A percentile compares a stretch with the other conserved stretches of the same genome.
phyloP scores from a whole-genome alignment of 2,797 vertebrate species.

The Pseudochaenichthys georgianus region DNA sequence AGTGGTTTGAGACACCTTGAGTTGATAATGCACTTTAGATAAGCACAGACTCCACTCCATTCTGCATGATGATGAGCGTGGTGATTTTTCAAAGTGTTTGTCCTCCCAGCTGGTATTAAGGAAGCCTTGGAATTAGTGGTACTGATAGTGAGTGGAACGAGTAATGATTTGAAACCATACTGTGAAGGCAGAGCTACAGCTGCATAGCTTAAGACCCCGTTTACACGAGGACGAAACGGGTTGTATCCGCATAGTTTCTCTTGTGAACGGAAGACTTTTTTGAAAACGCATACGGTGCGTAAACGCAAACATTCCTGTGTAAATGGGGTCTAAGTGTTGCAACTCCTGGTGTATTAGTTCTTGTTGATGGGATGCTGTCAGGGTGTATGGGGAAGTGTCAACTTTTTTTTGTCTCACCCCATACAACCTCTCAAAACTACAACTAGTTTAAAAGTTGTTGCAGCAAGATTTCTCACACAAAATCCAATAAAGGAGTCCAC shows the following conservation, averaged over 20 bases:
- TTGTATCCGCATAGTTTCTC: no score
- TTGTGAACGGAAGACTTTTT: no score
- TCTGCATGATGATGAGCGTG: slow-evolving; percentile 16
- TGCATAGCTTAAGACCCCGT: background rate
- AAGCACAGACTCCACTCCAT: background rate
- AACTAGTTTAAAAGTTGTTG: no score
- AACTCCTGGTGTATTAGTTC: slow-evolving; percentile 8
- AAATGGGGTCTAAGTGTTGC: background rate
- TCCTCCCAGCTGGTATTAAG: slow-evolving; percentile 5
- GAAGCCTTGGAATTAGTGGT: background rate
- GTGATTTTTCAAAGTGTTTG: background rate
- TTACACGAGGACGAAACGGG: no score
- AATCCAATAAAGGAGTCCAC: no score
- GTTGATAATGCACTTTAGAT: slow-evolving; percentile 7
- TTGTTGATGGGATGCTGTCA: background rate
- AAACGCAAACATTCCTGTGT: no score
- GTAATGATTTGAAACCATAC: slow-evolving; percentile 21
- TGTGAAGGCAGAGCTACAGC: slow-evolving; percentile 7
- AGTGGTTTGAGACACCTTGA: slow-evolving; percentile 3
- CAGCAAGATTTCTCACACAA: no score
- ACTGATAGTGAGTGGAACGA: slow-evolving; percentile 1
- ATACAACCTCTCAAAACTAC: no score
- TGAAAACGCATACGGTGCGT: no score
- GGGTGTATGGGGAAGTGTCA: background rate
- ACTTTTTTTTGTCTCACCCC: background rate